Base-by-base conservation (phyloP, 1,140 invertebrate genomes). In the Brevipalpus yothersi region DNA sequence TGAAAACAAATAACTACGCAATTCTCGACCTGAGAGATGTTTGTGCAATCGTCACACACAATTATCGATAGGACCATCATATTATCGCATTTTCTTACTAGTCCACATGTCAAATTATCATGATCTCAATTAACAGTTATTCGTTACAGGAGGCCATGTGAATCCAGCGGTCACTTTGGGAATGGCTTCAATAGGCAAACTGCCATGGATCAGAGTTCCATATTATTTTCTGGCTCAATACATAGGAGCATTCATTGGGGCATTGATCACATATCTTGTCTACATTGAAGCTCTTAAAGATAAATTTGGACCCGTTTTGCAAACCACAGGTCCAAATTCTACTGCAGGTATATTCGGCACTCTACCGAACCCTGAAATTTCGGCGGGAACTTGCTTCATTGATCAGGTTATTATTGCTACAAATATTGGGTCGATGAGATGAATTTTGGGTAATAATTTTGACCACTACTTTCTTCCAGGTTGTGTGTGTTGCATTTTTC, bases 141-240 rank as follows among this genome's bases (percentile, higher is more conserved):
- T 47, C 19, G 31, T 31, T 13, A 13, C 12, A 55, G 77, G 76
- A 57, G 76, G 69, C 1, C 77, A 78, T 65, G 63, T 79, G 15
- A 79, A 78, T 66, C 77, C 77, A n/a, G 75, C 76, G 8, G 74
- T 79, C 1, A 72, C 75, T 0, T 56, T 78, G 12, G 72, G 74
- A n/a, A 66, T 74, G 62, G 71, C 70, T 1, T 55, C 69, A 12
- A 60, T 77, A 15, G 72, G 74, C 7, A 70, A 71, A 61, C 65
- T 74, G 7, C 63, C 67, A 3, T 75, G 72, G 69, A 62, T 63
- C 11, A 72, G 73, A 63, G 67, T 77, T 10, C 68, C 73, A 23
- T 61, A 72, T 11, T 80, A 76, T 66, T 66, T 69, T 55, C n/a
- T 73, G 8, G 77, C 69, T 5, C 79, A 80, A 65, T 76, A 75